Base-by-base conservation (phyloP, 1,140 invertebrate genomes). In the Brachionus angularis region DNA sequence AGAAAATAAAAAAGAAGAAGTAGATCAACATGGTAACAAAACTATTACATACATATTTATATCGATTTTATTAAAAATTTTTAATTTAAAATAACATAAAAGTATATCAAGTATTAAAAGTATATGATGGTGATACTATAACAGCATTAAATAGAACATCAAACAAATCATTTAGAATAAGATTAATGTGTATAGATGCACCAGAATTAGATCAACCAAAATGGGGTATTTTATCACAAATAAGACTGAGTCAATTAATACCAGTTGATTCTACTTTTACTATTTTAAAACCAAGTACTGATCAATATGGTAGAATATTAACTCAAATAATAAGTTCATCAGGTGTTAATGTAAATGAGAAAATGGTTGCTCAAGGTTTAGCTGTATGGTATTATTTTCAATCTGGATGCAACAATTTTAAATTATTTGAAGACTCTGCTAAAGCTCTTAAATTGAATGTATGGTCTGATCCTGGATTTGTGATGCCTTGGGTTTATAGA, bases 81-180 rank as follows among this genome's bases (percentile, higher is more conserved):
- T n/a, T n/a, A n/a, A n/a, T n/a, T n/a, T n/a, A n/a, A n/a, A n/a
- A n/a, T n/a, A n/a, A n/a, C n/a, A n/a, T n/a, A n/a, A n/a, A n/a
- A n/a, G n/a, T n/a, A n/a, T n/a, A n/a, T n/a, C n/a, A n/a, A n/a
- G n/a, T n/a, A n/a, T n/a, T n/a, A n/a, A n/a, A n/a, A n/a, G 62
- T 67, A 29, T 67, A 67, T 67, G 62, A 67, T 67, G 62, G 62
- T 31, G 62, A 67, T 21, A 67, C 62, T 12, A 27, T 67, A 3
- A 67, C 62, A 27, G 46, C 31, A 27, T 36, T 67, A n/a, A 46
- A 67, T 46, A 27, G 14, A 23, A 33, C 62, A 25, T 18, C 42
- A 16, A 27, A 33, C 25, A 18, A 8, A 21, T 47, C 8, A 33
- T 31, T 67, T n/a, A 46, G 29, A 46, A 50, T 67, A 16, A 16